Evolutionary conservation across 2,888 invertebrate genomes (phyloP).

Genomic region (Nemapogon koenigi): DNA sequence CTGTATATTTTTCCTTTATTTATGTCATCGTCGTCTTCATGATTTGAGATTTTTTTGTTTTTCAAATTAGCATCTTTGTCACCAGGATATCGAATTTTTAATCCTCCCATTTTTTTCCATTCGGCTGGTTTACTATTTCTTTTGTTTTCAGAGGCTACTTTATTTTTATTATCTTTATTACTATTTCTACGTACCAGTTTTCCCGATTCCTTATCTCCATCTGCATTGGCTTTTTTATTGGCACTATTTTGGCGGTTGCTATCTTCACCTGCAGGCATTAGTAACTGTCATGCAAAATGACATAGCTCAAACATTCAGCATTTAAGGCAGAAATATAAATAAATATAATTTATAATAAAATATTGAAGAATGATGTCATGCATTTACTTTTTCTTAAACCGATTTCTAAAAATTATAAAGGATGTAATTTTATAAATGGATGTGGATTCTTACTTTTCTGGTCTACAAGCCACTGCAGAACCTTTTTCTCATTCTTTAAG

Average conservation of each 20-base stretch:
- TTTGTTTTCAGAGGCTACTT: conserved; percentile 14
- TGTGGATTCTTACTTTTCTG: conserved; percentile 92
- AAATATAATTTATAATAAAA: conserved; percentile 31
- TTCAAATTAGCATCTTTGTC: conserved; percentile 22
- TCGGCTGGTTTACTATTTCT: conserved; percentile 24
- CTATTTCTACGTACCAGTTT: conserved; percentile 25
- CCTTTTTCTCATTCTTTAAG: conserved; percentile 93
- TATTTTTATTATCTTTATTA: conserved; percentile 22
- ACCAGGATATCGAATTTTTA: conserved; percentile 33
- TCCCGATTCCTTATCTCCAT: conserved; percentile 50
- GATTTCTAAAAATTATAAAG: conserved; percentile 25
- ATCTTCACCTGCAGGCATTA: conserved; percentile 68
- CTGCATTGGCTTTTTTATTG: conserved; percentile 59
- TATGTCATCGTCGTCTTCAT: conserved; percentile 42
- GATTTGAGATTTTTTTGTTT: conserved; percentile 27
- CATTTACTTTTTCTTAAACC: conserved; percentile 39
- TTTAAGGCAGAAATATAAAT: conserved; percentile 54
- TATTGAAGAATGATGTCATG: conserved; percentile 58
- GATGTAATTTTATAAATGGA: conserved; percentile 43
- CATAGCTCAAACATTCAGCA: conserved; percentile 63
- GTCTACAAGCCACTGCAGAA: conserved; percentile 94
- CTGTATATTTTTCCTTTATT: too few relatives aligned
- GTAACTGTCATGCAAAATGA: conserved; percentile 68
- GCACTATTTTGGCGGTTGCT: conserved; percentile 51
- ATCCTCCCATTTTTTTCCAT: conserved; percentile 35